A percentile compares a stretch with the other conserved stretches of the same genome.
These are phyloP conservation scores for Ctenoplectra terminalis DNA, from an alignment of 1,140 invertebrate genomes.

Conservation along the genomic window DNA sequence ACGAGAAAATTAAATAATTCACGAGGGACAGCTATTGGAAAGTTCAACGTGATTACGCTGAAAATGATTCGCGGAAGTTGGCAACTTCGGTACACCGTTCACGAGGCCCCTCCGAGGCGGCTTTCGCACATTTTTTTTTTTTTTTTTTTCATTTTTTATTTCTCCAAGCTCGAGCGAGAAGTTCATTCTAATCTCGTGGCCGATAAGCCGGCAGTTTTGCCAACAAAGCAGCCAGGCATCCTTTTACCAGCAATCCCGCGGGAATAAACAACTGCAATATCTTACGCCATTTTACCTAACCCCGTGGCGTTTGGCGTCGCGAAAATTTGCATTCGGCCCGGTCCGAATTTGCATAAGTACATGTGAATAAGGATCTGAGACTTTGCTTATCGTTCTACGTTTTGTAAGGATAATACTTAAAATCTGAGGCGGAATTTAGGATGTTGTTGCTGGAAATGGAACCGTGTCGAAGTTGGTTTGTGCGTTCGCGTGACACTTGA, in stretches of 20 bases:
- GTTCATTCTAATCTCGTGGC: conserved; percentile 43
- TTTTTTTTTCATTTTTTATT: background rate
- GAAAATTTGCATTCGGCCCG: conserved; percentile 32
- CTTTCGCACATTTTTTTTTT: background rate
- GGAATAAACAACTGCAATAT: conserved; percentile 59
- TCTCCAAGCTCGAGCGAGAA: background rate
- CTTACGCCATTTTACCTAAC: conserved; percentile 29
- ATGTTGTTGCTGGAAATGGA: too few relatives aligned
- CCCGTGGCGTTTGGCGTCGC: conserved; percentile 13
- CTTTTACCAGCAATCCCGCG: conserved; percentile 33
- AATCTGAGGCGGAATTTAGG: too few relatives aligned
- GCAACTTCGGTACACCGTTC: conserved; percentile 11
- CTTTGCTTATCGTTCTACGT: background rate
- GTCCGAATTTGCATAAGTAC: conserved; percentile 39
- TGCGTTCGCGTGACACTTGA: too few relatives aligned
- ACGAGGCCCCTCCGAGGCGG: background rate
- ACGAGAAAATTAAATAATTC: background rate
- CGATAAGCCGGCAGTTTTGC: conserved; percentile 46
- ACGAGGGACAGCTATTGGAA: background rate
- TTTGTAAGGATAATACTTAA: background rate
- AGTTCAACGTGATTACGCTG: background rate
- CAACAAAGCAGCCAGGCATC: conserved; percentile 1
- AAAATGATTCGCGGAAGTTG: conserved; percentile 15
- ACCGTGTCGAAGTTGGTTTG: too few relatives aligned
- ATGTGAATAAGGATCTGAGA: background rate